Evolutionary conservation across 1,140 invertebrate species (phyloP), one percentile per base, ranked within the genome.

Genomic region (Drosophila santomea): DNA sequence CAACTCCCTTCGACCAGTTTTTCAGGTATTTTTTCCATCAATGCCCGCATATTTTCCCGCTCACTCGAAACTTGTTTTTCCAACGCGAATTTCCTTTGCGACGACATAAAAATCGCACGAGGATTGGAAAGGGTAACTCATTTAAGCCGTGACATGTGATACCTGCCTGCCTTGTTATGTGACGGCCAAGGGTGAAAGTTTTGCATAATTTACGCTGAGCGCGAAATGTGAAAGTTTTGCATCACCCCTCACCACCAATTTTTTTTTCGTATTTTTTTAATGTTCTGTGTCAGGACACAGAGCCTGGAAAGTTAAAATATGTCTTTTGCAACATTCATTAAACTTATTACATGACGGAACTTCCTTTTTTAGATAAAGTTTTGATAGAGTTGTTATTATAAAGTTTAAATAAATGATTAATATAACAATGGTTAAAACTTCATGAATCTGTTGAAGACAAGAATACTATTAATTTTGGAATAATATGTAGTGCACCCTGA

Each of bases 171-270:
- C 74, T 71, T 75, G 80, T 78, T 78, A 79, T 56, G 73, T 68
- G 72, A 60, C 79, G 72, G 78, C 60, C 60, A 73, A 61, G 72
- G 73, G 78, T 81, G 80, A 78, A 83, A 83, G 75, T 83, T 83
- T 83, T 78, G 80, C 80, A 83, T 83, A 83, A 83, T 83, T 83
- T 75, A 83, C 71, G 64, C 38, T 71, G 63, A 74, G 75, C 80
- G 80, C 56, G 71, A 83, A 82, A 74, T 74, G 74, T 45, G 74
- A 82, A 83, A 83, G 62, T 82, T 82, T 78, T 69, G 41, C 63
- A 54, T 47, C 56, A 8, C 74, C 44, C 32, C 25, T 48, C 14
- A 54, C 41, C 36, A 10, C 23, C 5, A 43, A 36, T 39, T 73
- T 48, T 39, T 17, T 39, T 39, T 39, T 39, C 38, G 14, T 35